Base-by-base conservation (phyloP, 1,140 invertebrate genomes). In the Drosophila watanabei region DNA sequence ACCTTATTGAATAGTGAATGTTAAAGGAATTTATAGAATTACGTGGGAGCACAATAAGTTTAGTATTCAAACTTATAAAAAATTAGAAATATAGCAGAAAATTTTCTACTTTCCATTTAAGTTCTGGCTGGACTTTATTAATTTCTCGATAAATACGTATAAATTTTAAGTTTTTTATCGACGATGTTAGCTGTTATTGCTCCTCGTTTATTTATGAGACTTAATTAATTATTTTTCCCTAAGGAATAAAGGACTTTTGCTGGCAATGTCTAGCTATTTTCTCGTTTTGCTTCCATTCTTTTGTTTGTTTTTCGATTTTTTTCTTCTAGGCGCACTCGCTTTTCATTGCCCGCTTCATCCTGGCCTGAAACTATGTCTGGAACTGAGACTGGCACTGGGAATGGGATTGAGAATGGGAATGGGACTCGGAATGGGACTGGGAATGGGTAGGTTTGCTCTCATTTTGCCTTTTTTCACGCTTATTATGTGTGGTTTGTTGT, bases 401-500 rank as follows among this genome's bases (percentile, higher is more conserved):
- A 59, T 75, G 66, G 45, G 51, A 35, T 3, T 35, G 9, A 10
- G 39, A 41, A 16, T 64, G 48, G 20, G 20, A 24, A 2, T 43
- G 33, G 33, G 49, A 56, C 49, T 82, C 58, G 37, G 33, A 37
- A 11, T 69, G 61, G 13, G 33, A 58, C 2, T 43, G 18, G 33
- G 51, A 64, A 64, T 75, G 70, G 58, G 46, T 41, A 66, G 65
- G 72, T 79, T 83, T 87, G 85, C 84, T 88, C 84, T 89, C 84
- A 84, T 88, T 88, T 88, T 84, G 69, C 77, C 68, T 83, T 80
- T 79, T 84, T 89, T 89, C 85, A 89, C 85, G 85, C 85, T 89
- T 81, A 88, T 87, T 87, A 89, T 87, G 80, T 88, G 60, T 79
- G 69, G 79, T 80, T 76, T 77, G 78, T 80, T 73, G 75, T 48